phyloP scores from a whole-genome alignment of 2,888 invertebrate species.

The Vandiemenella viatica region DNA sequence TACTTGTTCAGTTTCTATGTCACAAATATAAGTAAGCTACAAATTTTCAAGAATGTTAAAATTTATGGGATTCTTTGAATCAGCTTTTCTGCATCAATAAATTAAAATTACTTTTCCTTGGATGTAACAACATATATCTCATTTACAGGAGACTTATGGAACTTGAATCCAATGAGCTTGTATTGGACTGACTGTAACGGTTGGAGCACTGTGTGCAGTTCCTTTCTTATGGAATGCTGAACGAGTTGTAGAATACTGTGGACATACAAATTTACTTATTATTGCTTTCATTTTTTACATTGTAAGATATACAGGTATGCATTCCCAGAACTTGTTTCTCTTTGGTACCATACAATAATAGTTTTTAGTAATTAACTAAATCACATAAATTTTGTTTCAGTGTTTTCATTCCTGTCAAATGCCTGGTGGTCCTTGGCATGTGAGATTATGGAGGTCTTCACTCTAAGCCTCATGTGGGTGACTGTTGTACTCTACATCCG shows the following conservation, averaged over 20 bases:
- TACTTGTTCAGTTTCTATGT: no score
- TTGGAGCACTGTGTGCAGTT: slow-evolving; percentile 52
- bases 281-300: slow-evolving; percentile 69
- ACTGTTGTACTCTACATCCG: slow-evolving; percentile 65
- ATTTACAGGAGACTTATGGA: slow-evolving; percentile 42
- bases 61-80: no score
- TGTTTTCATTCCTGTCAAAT: slow-evolving; percentile 36
- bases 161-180: slow-evolving; percentile 37
- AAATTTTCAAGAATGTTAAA: no score
- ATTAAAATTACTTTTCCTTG: no score
- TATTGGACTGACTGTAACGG: slow-evolving; percentile 50
- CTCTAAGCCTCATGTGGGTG: slow-evolving; percentile 62
- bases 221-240: slow-evolving; percentile 64
- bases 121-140: no score
- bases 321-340: no score
- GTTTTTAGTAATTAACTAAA: no score
- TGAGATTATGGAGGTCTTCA: slow-evolving; percentile 59
- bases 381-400: slow-evolving; percentile 26
- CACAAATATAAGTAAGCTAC: no score
- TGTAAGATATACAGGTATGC: slow-evolving; percentile 51
- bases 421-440: slow-evolving; percentile 52
- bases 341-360: no score
- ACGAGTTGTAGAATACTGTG: slow-evolving; percentile 66
- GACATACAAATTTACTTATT: slow-evolving; percentile 68
- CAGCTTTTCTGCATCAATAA: no score